Evolutionary conservation across 2,888 invertebrate genomes (phyloP).

Genomic region (Ormyrus pomaceus): DNA sequence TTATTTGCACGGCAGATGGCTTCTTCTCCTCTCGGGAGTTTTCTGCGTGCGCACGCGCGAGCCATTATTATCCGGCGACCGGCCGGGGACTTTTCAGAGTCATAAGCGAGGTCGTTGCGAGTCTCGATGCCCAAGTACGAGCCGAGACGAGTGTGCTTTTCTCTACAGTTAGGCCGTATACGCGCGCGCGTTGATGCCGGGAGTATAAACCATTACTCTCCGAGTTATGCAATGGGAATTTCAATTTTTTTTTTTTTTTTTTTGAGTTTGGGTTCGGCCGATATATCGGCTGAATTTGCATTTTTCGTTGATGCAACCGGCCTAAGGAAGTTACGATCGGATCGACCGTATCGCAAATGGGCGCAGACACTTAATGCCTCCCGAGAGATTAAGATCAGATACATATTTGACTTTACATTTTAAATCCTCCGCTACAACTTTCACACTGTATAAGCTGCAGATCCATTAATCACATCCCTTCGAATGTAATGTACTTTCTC

Average conservation of each 20-base stretch:
- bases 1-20: constrained; percentile 1
- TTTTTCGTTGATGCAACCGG: not conserved
- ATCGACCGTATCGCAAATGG: too few species aligned
- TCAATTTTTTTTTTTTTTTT: not conserved
- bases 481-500: not conserved
- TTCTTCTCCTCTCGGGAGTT: not conserved
- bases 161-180: too few species aligned
- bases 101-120: not conserved
- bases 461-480: constrained; percentile 22
- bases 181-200: too few species aligned
- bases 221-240: too few species aligned
- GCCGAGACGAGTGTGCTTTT: too few species aligned
- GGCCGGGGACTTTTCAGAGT: constrained; percentile 1
- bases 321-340: too few species aligned
- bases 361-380: too few species aligned
- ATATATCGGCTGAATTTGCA: not conserved
- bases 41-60: constrained; percentile 26
- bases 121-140: too few species aligned
- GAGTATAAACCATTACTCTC: too few species aligned
- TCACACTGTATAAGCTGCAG: not conserved
- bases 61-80: not conserved
- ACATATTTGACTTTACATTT: not conserved
- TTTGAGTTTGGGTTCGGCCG: constrained; percentile 4
- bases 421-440: not conserved
- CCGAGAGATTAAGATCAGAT: not conserved